These are phyloP conservation scores for Nibea coibor DNA, from an alignment of 2,113 vertebrate species.

Conservation along the genomic window DNA sequence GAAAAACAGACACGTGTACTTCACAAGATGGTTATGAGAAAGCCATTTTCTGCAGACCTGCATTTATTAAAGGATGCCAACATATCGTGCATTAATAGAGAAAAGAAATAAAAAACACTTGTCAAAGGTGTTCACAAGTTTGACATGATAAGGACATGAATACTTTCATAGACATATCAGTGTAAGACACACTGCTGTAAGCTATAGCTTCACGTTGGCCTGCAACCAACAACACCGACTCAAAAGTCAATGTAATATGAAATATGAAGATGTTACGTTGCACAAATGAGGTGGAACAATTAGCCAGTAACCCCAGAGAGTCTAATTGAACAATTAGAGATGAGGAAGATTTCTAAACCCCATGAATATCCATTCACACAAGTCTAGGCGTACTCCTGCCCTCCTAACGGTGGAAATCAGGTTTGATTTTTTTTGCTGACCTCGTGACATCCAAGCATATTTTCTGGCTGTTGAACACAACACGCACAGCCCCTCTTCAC, in stretches of 20 bases:
- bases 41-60: too few relatives aligned
- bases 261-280: conserved; percentile 16
- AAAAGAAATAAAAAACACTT: too few relatives aligned
- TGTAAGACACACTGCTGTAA: too few relatives aligned
- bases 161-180: not conserved
- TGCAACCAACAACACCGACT: conserved; percentile 19
- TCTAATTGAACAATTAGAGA: conserved; percentile 47
- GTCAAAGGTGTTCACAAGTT: not conserved
- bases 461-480: conserved; percentile 53
- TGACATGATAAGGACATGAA: not conserved
- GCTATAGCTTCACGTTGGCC: not conserved
- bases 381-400: not conserved
- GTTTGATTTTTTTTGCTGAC: conserved; percentile 11
- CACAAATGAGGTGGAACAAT: conserved; percentile 39
- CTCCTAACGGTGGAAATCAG: conserved; percentile 21
- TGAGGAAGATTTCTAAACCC: not conserved
- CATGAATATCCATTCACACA: not conserved
- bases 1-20: not conserved
- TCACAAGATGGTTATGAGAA: too few relatives aligned
- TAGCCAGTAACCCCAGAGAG: conserved; percentile 12
- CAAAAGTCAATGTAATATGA: conserved; percentile 6
- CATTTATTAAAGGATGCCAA: too few relatives aligned
- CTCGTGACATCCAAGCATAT: conserved; percentile 33
- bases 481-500: conserved; percentile 11
- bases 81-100: too few relatives aligned